phyloP scores from a whole-genome alignment of 2,113 vertebrate genomes.

The Plecotus auritus region DNA sequence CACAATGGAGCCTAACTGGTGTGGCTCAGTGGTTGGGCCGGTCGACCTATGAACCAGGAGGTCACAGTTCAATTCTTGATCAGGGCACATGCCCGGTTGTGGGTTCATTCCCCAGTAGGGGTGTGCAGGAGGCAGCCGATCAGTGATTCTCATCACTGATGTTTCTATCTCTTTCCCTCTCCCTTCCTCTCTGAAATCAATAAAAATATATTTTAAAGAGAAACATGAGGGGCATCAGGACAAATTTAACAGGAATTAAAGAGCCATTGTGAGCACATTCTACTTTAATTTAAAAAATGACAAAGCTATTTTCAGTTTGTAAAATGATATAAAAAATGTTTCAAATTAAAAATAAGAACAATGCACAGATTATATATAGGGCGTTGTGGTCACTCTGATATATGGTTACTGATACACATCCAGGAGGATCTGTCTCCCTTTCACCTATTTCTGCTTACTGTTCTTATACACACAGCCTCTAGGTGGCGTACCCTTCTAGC shows the following conservation, averaged over 20 bases:
- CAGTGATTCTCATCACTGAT: too few relatives aligned
- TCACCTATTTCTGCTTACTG: neutral
- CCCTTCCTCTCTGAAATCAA: too few relatives aligned
- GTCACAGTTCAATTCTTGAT: too few relatives aligned
- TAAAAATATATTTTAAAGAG: neutral
- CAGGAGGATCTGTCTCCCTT: neutral
- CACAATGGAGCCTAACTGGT: neutral
- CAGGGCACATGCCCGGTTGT: too few relatives aligned
- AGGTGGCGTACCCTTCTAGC: conserved; percentile 39
- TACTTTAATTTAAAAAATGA: neutral
- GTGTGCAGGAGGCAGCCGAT: too few relatives aligned
- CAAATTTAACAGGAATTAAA: neutral
- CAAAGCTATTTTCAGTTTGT: neutral
- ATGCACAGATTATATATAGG: neutral
- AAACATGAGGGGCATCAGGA: neutral
- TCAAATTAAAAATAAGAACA: neutral
- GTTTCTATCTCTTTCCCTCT: too few relatives aligned
- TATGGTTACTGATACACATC: neutral
- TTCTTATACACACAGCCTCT: conserved; percentile 40
- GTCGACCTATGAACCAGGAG: too few relatives aligned
- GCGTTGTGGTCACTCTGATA: neutral
- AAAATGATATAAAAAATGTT: neutral
- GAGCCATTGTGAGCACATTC: neutral
- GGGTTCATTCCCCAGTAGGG: too few relatives aligned
- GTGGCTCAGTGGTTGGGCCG: too few relatives aligned